Evolutionary conservation across 2,888 invertebrate species (phyloP), one percentile per base, ranked within the genome.

Genomic region (Craniophora ligustri): DNA sequence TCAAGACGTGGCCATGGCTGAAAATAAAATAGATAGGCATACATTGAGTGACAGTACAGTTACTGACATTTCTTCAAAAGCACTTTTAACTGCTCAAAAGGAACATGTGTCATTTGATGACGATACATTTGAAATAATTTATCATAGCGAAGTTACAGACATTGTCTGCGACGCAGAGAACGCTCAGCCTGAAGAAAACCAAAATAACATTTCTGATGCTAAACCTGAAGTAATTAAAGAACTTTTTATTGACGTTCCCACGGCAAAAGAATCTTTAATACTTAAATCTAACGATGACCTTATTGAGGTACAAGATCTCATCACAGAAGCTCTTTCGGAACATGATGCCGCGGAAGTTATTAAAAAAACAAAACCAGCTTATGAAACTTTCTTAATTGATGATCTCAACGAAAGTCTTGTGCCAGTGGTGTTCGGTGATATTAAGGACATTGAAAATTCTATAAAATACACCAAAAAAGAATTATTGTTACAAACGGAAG

Each of bases 401-500:
- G 84, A 85, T 26, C 56, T 79, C 2, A 68, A 83, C 56, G 72
- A 84, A 16, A 82, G 82, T 15, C 76, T 87, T 62, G 80, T 88
- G 28, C 81, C 87, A 54, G 55, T 86, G 31, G 85, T 89, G 51
- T 91, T 88, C 55, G 86, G 85, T 53, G 76, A 84, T 38, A 62
- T 80, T 7, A 72, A 76, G 28, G 71, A 81, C 28, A 57, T 76
- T 19, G 76, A 85, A 73, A 67, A 75, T 40, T 72, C 77, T 11
- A 72, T 79, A 5, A 56, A 72, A 48, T 62, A 72, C 46, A 67
- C 47, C 15, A 57, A 72, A 55, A 26, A 56, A 32, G 41, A 67
- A 54, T 49, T 51, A 14, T 26, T 54, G 15, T 14, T 36, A 28
- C 30, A 59, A 60, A 47, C 42, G 39, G 35, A 57, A 34, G 16